phyloP scores from a whole-genome alignment of 2,113 vertebrate genomes.

The Cyanocitta stelleri region DNA sequence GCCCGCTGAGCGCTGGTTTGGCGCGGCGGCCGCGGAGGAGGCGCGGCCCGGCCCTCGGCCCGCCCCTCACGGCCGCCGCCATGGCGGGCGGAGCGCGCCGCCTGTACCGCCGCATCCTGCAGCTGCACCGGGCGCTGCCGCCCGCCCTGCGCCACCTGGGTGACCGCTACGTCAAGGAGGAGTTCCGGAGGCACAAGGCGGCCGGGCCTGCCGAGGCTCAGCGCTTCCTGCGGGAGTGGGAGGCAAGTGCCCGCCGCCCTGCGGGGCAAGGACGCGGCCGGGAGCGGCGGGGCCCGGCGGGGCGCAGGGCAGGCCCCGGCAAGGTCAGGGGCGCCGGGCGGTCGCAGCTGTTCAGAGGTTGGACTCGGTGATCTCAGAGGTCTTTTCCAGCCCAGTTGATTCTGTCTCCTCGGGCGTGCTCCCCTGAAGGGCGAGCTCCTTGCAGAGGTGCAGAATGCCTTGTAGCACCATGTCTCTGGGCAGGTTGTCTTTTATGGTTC shows the following conservation, averaged over 20 bases:
- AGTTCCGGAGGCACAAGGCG: slow-evolving; percentile 81
- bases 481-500: not conserved
- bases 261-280: not conserved
- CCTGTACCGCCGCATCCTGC: slow-evolving; percentile 81
- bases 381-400: not conserved
- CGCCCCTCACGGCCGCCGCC: not conserved
- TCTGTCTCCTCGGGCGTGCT: no score
- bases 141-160: slow-evolving; percentile 80
- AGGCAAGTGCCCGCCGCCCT: slow-evolving; percentile 71
- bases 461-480: not conserved
- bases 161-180: slow-evolving; percentile 88
- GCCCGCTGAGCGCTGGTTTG: fast-evolving
- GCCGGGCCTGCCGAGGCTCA: slow-evolving; percentile 69
- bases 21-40: fast-evolving
- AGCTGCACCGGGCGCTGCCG: slow-evolving; percentile 82
- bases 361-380: not conserved
- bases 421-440: not conserved
- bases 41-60: no score
- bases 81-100: not conserved
- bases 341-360: not conserved
- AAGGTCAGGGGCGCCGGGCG: not conserved
- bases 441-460: not conserved
- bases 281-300: not conserved
- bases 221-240: slow-evolving; percentile 86
- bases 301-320: not conserved